phyloP scores from a whole-genome alignment of 2,888 invertebrate genomes.

The Noctua fimbriata region DNA sequence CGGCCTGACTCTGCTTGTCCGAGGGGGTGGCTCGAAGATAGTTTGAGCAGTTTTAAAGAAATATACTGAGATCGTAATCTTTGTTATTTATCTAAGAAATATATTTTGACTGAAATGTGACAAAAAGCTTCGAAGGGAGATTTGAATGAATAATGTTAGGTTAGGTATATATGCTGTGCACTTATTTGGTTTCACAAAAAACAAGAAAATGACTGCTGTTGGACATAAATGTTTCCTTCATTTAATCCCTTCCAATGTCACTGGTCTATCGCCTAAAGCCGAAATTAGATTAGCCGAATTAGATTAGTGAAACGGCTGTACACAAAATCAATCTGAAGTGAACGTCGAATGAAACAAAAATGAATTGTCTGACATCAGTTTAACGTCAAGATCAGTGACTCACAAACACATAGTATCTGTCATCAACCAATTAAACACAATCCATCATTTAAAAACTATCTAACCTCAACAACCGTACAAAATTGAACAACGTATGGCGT shows the following conservation, averaged over 20 bases:
- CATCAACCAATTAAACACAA: conserved; percentile 17
- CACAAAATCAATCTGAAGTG: neutral
- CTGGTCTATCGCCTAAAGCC: neutral
- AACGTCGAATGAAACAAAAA: neutral
- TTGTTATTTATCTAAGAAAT: conserved; percentile 37
- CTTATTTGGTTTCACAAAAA: neutral
- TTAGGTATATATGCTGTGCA: neutral
- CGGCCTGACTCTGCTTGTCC: conserved; percentile 81
- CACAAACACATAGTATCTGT: neutral
- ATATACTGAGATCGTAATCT: conserved; percentile 17
- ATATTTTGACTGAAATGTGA: neutral
- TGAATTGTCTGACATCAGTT: neutral
- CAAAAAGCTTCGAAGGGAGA: neutral
- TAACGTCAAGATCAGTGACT: neutral
- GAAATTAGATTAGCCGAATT: too few species aligned
- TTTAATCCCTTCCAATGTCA: neutral
- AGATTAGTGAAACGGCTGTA: neutral
- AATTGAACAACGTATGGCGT: conserved; percentile 73
- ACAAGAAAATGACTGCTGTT: neutral
- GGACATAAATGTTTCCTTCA: neutral
- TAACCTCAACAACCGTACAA: conserved; percentile 46
- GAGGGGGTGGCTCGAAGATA: conserved; percentile 72
- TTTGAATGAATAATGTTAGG: neutral
- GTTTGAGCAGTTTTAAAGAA: conserved; percentile 43
- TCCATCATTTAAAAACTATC: conserved; percentile 30